phyloP scores from a whole-genome alignment of 1,140 invertebrate species.

The Caenorhabditis elegans region WBcel235 BX284604.4:4678501-4679000 shows the following conservation, averaged over 20 bases:
- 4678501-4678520: too few species aligned
- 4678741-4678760: neutral
- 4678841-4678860: neutral
- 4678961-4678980: neutral
- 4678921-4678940: neutral
- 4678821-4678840: neutral
- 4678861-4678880: conserved; percentile 25
- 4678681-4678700: too few species aligned
- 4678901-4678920: neutral
- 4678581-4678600: too few species aligned
- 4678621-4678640: too few species aligned
- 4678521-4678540: too few species aligned
- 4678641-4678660: too few species aligned
- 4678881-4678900: neutral
- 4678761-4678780: conserved; percentile 13
- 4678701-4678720: too few species aligned
- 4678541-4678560: too few species aligned
- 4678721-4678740: conserved; percentile 7
- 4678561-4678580: too few species aligned
- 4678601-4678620: too few species aligned
- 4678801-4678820: conserved; percentile 27
- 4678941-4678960: neutral
- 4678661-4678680: too few species aligned
- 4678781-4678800: conserved; percentile 6
- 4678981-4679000: neutral